A percentile compares a stretch with the other conserved stretches of the same genome.
phyloP scores from a whole-genome alignment of 2,113 vertebrate species.

The Melanocharis versteri region DNA sequence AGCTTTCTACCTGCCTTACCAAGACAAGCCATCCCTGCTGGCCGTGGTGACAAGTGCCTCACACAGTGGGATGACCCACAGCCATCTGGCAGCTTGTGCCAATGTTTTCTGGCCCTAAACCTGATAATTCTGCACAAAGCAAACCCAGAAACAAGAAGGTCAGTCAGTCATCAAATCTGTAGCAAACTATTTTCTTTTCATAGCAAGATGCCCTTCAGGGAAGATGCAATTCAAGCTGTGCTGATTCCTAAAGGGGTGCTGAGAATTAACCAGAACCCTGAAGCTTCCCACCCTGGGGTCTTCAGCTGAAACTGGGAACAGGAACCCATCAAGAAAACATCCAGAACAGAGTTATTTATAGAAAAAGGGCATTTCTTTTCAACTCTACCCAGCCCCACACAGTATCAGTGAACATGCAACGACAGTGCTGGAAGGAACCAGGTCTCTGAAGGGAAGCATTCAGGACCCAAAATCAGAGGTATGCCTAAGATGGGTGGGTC shows the following conservation, averaged over 20 bases:
- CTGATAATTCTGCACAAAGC: not conserved
- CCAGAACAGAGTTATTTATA: not conserved
- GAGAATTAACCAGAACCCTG: not conserved
- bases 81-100: not conserved
- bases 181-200: not conserved
- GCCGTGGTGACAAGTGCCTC: not conserved
- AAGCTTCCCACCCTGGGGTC: not conserved
- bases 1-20: not conserved
- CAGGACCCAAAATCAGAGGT: not conserved
- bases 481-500: not conserved
- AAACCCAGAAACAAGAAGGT: not conserved
- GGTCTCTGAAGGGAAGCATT: not conserved
- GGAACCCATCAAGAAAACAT: not conserved
- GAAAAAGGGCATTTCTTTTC: not conserved
- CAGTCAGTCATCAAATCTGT: not conserved
- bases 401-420: not conserved
- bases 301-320: not conserved
- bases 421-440: not conserved
- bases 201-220: not conserved
- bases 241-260: not conserved
- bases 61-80: rapidly evolving
- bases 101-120: not conserved
- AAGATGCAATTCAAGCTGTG: not conserved
- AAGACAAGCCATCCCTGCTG: not conserved
- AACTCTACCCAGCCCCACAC: not conserved